phyloP scores from a whole-genome alignment of 1,140 invertebrate genomes.

The Homarus americanus region DNA sequence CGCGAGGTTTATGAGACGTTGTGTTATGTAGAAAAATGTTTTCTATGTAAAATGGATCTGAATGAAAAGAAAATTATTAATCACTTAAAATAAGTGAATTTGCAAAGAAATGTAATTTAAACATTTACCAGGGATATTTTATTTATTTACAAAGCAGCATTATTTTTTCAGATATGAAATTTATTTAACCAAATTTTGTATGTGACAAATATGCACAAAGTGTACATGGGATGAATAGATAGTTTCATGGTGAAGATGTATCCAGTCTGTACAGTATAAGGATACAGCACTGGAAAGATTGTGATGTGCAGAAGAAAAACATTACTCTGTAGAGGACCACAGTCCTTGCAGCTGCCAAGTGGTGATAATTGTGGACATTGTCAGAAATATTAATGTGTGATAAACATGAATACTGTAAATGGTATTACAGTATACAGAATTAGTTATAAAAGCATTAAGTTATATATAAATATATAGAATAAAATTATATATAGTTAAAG shows the following conservation, averaged over 20 bases:
- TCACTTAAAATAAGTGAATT: neutral
- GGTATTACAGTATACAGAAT: neutral
- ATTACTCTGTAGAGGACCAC: too few relatives aligned
- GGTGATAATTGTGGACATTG: neutral
- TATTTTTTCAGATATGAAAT: neutral
- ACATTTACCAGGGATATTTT: neutral
- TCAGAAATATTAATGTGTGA: neutral
- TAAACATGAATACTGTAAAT: neutral
- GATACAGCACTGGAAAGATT: neutral
- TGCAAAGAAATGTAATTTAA: neutral
- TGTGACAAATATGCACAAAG: neutral
- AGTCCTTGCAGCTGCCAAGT: neutral
- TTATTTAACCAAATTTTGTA: neutral
- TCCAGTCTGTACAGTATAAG: too few relatives aligned
- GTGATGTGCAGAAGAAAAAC: too few relatives aligned
- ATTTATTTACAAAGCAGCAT: neutral
- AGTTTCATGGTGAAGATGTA: neutral
- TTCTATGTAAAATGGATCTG: neutral
- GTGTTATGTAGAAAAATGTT: too few relatives aligned
- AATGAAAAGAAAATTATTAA: neutral
- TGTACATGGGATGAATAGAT: neutral
- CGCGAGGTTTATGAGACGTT: too few relatives aligned
- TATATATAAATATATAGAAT: neutral
- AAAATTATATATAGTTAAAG: neutral
- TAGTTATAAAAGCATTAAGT: neutral